These are phyloP conservation scores for Gobiocypris rarus DNA, from an alignment of 2,113 vertebrate genomes.

Conservation along the genomic window DNA sequence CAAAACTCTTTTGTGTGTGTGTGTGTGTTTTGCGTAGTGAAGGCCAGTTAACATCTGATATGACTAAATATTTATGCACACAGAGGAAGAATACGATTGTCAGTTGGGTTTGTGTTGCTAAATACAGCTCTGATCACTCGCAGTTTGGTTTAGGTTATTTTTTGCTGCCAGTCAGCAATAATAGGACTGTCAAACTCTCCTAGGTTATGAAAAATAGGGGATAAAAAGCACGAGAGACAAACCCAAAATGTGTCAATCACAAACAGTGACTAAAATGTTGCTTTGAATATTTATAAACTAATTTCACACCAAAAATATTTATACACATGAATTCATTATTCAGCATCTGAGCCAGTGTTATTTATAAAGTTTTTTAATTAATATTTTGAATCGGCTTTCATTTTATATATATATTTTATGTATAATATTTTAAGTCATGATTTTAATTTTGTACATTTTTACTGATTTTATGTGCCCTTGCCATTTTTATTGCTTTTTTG, in stretches of 20 bases:
- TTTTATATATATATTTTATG: no score
- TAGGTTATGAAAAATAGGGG: not conserved
- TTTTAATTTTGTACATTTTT: not conserved
- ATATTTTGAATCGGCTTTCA: not conserved
- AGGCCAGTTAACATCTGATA: not conserved
- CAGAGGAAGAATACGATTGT: not conserved
- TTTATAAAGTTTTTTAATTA: not conserved
- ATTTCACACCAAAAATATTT: not conserved
- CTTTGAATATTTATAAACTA: not conserved
- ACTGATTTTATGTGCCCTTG: not conserved
- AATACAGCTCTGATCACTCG: not conserved
- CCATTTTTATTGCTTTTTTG: no score
- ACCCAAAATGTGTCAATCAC: not conserved
- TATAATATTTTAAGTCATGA: not conserved
- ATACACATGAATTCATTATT: not conserved
- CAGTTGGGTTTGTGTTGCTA: not conserved
- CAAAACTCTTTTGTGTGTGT: not conserved
- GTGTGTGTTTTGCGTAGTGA: not conserved
- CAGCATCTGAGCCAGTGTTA: not conserved
- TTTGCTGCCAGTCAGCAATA: not conserved
- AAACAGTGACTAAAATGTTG: not conserved
- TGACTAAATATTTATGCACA: not conserved
- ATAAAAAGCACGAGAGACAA: not conserved
- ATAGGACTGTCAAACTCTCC: not conserved
- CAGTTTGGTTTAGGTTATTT: not conserved